Base-by-base conservation (phyloP, 2,797 vertebrate genomes). In the Enteromius paludinosus region DNA sequence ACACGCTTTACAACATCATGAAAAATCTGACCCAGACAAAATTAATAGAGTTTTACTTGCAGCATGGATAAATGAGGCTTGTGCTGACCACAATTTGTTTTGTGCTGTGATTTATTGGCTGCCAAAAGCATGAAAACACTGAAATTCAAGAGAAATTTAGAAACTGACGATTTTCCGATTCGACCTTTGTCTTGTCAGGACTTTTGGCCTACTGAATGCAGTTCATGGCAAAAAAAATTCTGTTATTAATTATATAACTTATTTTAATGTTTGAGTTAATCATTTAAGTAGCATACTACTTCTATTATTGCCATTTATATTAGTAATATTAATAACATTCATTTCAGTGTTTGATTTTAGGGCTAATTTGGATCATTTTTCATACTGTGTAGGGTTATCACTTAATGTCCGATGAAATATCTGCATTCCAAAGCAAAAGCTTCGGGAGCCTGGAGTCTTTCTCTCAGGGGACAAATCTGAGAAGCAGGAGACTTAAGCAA, bases 401-500 rank as follows among this genome's bases (percentile, higher is more conserved):
- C 12, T n/a, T 45, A 71, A 49, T 28, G 23, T 64, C 75, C 59
- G 4, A 64, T 64, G 38, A 20, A 64, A 77, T 47, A 45, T 77
- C 38, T 76, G 25, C 41, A 41, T 77, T 59, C 25, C 11, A 43
- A 47, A 3, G 5, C 59, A 47, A 77, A 77, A 77, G 38, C 18
- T 5, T 18, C 5, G 18, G 64, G 59, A 47, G 62, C 56, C 41
- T 15, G 11, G 41, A 49, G 41, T 62, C 75, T 65, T 78, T 30
- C 25, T 33, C 75, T 78, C 74, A 30, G 25, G 74, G 74, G 56
- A 45, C 62, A 62, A 61, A 59, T 45, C 56, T 45, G 56, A 45
- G 56, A 62, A 76, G 38, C 47, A 35, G 47, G 28, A 73, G 47
- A 73, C 30, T 35, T 54, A 23, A 73, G 71, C 43, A 78, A 78